phyloP scores from a whole-genome alignment of 2,113 vertebrate species.

The Penelope pileata region DNA sequence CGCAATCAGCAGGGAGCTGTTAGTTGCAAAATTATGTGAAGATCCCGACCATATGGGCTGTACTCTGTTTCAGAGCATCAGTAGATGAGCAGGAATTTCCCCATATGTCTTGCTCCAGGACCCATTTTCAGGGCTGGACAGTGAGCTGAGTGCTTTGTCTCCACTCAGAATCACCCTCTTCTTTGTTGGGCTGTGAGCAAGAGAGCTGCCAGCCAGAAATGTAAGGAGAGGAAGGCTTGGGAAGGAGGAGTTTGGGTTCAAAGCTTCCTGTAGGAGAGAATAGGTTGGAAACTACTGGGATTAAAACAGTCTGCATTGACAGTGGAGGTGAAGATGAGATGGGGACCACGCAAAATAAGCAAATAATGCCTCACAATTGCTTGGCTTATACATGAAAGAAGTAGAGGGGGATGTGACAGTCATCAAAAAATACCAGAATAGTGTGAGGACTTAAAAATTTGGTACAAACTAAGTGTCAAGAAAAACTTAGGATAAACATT shows the following conservation, averaged over 20 bases:
- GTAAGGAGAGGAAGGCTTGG: not conserved
- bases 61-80: not conserved
- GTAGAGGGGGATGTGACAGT: not conserved
- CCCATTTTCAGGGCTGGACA: not conserved
- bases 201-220: not conserved
- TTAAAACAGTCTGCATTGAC: not conserved
- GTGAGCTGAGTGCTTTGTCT: not conserved
- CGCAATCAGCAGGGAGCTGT: constrained; percentile 47
- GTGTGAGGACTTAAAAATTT: not conserved
- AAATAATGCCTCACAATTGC: accelerated
- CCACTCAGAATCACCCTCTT: not conserved
- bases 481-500: not conserved
- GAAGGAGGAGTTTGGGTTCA: not conserved
- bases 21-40: constrained; percentile 58
- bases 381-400: not conserved
- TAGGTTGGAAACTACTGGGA: not conserved
- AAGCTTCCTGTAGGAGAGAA: not conserved
- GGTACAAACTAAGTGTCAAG: not conserved
- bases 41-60: constrained; percentile 49
- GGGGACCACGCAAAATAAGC: not conserved
- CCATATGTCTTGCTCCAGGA: not conserved
- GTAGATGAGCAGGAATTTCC: constrained; percentile 23
- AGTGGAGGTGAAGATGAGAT: not conserved
- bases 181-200: not conserved
- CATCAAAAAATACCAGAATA: not conserved